Evolutionary conservation across 1,140 invertebrate species (phyloP), one percentile per base, ranked within the genome.

Genomic region (Papilio helenus): DNA sequence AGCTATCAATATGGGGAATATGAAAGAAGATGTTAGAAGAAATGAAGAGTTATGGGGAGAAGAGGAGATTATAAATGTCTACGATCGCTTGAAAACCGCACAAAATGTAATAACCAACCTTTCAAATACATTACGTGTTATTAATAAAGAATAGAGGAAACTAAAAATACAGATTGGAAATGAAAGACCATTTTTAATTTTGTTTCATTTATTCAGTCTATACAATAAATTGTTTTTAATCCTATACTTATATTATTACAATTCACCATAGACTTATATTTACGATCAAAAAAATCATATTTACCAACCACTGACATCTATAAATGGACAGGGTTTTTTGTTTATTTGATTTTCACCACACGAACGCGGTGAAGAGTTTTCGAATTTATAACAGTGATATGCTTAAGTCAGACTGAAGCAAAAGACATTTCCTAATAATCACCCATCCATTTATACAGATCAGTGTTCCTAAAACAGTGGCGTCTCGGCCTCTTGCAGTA

Each of bases 11-110:
- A 81, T 92, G 76, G 76, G 79, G 0, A 87, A 88, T 68, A 72
- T 90, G 39, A 87, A 79, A 61, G 55, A 76, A 0, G 85, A 86
- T 20, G 76, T 89, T 74, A 77, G 81, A 1, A 74, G 72, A 1
- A 85, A 88, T 74, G 84, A 84, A 44, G 5, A 72, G 2, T 5
- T 78, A 3, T 89, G 86, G 85, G 77, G 83, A 8, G 87, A 90
- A 61, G 82, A 79, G 2, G 82, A 84, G 16, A 87, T 90, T 65
- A 71, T 90, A 16, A 79, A 88, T 18, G 44, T 89, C 3, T 92
- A 88, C 51, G 89, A 92, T 34, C 88, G 82, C 8, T 81, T 89
- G 1, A 90, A 88, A 46, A 26, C 79, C 0, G 82, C 86, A 2
- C 85, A 86, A 23, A 81, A 58, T 9, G 84, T 85, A 0, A 61